phyloP scores from a whole-genome alignment of 2,888 invertebrate species.

The Polydesmus complanatus region DNA sequence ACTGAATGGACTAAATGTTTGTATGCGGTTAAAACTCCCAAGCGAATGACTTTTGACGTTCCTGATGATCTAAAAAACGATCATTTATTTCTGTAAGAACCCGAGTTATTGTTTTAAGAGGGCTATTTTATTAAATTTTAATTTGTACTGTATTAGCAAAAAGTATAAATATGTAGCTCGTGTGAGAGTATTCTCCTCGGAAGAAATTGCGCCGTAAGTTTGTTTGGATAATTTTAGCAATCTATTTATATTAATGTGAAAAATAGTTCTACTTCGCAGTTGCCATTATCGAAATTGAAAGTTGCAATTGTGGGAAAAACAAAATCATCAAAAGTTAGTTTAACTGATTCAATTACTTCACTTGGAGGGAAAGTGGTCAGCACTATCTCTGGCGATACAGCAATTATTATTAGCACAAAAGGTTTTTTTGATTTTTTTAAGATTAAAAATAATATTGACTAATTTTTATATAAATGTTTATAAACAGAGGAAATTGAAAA shows the following conservation, averaged over 20 bases:
- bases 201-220: not conserved
- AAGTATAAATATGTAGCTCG: slow-evolving; percentile 32
- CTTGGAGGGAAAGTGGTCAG: slow-evolving; percentile 60
- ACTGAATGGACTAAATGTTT: slow-evolving; percentile 85
- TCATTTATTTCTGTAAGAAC: slow-evolving; percentile 41
- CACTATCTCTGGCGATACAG: slow-evolving; percentile 48
- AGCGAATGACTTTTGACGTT: slow-evolving; percentile 52
- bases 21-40: slow-evolving; percentile 53
- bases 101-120: no score
- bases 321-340: slow-evolving; percentile 36
- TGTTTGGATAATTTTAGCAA: not conserved
- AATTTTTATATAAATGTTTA: slow-evolving; percentile 7
- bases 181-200: slow-evolving; percentile 28
- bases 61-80: slow-evolving; percentile 46
- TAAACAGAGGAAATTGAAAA: slow-evolving; percentile 50
- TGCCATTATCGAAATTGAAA: slow-evolving; percentile 57
- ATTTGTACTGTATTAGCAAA: slow-evolving; percentile 38
- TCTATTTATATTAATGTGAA: no score
- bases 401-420: slow-evolving; percentile 59
- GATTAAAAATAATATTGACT: slow-evolving; percentile 4
- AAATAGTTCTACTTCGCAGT: not conserved
- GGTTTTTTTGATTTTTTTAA: slow-evolving; percentile 29
- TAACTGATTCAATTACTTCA: slow-evolving; percentile 52
- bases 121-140: no score
- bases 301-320: slow-evolving; percentile 49